Conservation (phyloP, 2,888 invertebrate species). For the Tethea ocularis region DNA sequence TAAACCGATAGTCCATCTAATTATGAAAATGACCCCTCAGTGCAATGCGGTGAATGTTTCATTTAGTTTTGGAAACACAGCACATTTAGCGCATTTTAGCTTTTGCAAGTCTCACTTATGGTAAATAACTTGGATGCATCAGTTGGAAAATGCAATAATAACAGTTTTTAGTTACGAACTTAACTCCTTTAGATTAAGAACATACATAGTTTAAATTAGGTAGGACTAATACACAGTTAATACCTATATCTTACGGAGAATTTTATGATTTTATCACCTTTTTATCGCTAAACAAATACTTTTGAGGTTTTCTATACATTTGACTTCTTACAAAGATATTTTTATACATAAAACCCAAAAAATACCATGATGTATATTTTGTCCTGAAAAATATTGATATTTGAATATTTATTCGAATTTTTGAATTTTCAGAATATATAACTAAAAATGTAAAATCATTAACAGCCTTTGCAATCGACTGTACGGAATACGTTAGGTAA, state of each 20-base stretch:
- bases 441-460: background rate
- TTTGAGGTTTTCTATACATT: background rate
- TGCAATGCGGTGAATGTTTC: background rate
- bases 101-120: background rate
- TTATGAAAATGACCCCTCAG: constrained; percentile 28
- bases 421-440: too few species aligned
- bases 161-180: too few species aligned
- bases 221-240: too few species aligned
- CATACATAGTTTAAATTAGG: too few species aligned
- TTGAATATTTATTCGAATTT: too few species aligned
- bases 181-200: too few species aligned
- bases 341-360: too few species aligned
- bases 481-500: constrained; percentile 2
- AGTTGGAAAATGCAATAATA: too few species aligned
- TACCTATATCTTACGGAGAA: too few species aligned
- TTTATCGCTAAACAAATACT: background rate
- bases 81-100: background rate
- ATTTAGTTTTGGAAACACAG: background rate
- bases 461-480: background rate
- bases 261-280: background rate
- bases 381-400: too few species aligned
- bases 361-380: too few species aligned
- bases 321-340: background rate
- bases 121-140: background rate
- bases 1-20: constrained; percentile 30